phyloP scores from a whole-genome alignment of 2,888 invertebrate species.

The Brachylomia viminalis region DNA sequence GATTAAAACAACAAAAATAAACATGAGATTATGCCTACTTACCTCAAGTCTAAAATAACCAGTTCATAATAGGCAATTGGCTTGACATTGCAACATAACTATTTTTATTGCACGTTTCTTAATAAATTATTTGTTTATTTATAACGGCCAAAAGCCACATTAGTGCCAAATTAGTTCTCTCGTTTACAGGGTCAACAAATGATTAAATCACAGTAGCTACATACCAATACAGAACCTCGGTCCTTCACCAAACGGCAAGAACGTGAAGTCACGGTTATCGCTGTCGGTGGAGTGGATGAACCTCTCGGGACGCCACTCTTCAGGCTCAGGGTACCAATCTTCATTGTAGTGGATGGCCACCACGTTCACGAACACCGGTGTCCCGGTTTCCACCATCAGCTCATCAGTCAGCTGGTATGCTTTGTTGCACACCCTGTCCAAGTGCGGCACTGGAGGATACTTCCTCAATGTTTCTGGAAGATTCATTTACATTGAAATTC shows the following conservation, averaged over 20 bases:
- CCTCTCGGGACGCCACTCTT: conserved; percentile 80
- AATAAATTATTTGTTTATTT: not conserved
- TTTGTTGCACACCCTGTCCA: conserved; percentile 78
- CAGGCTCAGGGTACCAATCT: conserved; percentile 77
- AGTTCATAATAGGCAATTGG: not conserved
- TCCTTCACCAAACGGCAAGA: conserved; percentile 83
- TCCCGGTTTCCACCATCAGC: conserved; percentile 76
- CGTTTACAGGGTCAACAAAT: not conserved
- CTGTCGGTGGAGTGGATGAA: conserved; percentile 72
- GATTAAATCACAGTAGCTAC: not conserved
- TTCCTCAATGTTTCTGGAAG: conserved; percentile 82
- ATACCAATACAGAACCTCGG: conserved; percentile 80
- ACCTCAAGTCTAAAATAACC: not conserved
- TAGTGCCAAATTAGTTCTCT: not conserved
- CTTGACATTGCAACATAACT: not conserved
- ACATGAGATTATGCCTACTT: not conserved
- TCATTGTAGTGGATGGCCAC: conserved; percentile 79
- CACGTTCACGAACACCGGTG: conserved; percentile 80
- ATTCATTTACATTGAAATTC: not conserved
- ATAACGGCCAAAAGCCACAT: not conserved
- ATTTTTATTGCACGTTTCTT: not conserved
- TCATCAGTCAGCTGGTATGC: conserved; percentile 76
- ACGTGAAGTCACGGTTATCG: conserved; percentile 78
- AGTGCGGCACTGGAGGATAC: conserved; percentile 75
- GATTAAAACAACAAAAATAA: conserved; percentile 21